Evolutionary conservation across 2,888 invertebrate genomes (phyloP).

Genomic region (Spodoptera exigua): DNA sequence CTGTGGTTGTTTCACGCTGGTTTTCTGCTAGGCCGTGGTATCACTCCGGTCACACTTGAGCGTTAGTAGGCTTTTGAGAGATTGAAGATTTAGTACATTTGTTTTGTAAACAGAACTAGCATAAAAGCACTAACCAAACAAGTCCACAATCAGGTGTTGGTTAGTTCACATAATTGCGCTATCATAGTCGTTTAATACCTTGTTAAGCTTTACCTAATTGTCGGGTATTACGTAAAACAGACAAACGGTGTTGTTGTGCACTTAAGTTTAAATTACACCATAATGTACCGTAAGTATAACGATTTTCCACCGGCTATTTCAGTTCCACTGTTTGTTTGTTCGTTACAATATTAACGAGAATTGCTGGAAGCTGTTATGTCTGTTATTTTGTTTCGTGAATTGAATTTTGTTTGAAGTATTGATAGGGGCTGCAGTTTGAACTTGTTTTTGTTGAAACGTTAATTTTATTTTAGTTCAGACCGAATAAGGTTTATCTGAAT

Average conservation of each 20-base stretch:
- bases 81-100: no score
- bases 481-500: no score
- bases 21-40: no score
- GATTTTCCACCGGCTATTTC: slow-evolving; percentile 35
- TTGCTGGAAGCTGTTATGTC: slow-evolving; percentile 20
- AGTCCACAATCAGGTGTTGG: slow-evolving; percentile 39
- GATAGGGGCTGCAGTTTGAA: not conserved
- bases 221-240: slow-evolving; percentile 44
- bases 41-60: no score
- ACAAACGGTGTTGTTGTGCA: slow-evolving; percentile 41
- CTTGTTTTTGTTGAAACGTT: no score
- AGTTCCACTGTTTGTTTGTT: slow-evolving; percentile 20
- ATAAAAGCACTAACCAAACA: slow-evolving; percentile 6
- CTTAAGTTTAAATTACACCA: slow-evolving; percentile 48
- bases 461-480: no score
- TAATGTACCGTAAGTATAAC: slow-evolving; percentile 45
- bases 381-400: slow-evolving; percentile 15
- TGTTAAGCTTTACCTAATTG: slow-evolving; percentile 50
- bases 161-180: slow-evolving; percentile 43
- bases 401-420: slow-evolving; percentile 11
- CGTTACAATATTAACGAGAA: slow-evolving; percentile 35
- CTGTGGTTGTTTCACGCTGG: no score
- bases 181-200: slow-evolving; percentile 38
- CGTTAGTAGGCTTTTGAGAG: no score
- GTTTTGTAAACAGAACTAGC: not conserved